Evolutionary conservation across 2,888 invertebrate species (phyloP), one percentile per base, ranked within the genome.

Genomic region (Thymelicus sylvestris): DNA sequence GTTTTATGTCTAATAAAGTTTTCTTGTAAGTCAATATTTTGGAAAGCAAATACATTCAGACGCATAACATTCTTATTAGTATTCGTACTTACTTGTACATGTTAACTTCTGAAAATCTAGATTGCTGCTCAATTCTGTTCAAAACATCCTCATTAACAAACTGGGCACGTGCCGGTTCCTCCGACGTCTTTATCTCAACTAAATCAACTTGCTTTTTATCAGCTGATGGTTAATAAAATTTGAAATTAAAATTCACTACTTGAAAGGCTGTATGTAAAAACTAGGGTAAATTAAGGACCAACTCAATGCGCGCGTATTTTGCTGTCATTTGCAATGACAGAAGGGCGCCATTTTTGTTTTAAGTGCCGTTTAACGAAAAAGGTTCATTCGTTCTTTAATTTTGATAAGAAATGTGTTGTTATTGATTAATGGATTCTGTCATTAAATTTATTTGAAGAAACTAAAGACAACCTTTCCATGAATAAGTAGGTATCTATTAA

Each of bases 101-200:
- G 66, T 71, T 61, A 71, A 71, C 61, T 66, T 71, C 70, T 71
- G 61, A 66, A 71, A 71, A 71, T 71, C 66, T 66, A 65, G 70
- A 70, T 70, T 70, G 65, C 60, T 41, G 13, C 62, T 41, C 61
- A 64, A 60, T 70, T 65, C 65, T 48, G 60, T 70, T 70, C 61
- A 39, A 52, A 39, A 52, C 50, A 70, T 50, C 41, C 70, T 52
- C 59, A 69, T 71, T 65, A 67, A 68, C 10, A 72, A 63, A 55
- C 72, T 48, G 66, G 67, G 48, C 77, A 72, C 74, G 78, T 75
- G 76, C 70, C 70, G 67, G 66, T 64, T 61, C 74, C 75, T 77
- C 74, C 75, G 78, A 78, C 78, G 72, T 74, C 78, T 79, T 78
- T 78, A 78, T 78, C 78, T 71, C 73, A 76, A 76, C 73, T 76